Evolutionary conservation across 2,888 invertebrate species (phyloP), one percentile per base, ranked within the genome.

Genomic region (Apodemia duryi): DNA sequence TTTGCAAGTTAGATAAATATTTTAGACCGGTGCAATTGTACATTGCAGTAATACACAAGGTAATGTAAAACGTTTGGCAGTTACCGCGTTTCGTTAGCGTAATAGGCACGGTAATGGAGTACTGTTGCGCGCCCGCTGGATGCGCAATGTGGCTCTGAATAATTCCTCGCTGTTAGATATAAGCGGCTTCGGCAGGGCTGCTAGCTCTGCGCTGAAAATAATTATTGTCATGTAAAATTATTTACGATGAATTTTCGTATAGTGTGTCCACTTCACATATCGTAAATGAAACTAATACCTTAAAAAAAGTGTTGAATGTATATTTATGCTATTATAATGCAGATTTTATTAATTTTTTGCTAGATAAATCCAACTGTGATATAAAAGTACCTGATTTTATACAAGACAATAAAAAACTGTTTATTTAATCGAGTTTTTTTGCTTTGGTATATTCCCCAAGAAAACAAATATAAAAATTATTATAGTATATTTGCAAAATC

Each of bases 341-440:
- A 43, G 11, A 11, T 11, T 43, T 4, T 43, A 43, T 6, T 43
- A 6, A 43, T 3, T 11, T 10, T 43, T 43, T 43, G 11, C 10
- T 11, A 43, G 11, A 3, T 11, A 43, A 43, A 43, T 43, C 43
- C 3, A 68, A 62, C 72, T 79, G 77, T 78, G 74, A 79, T 78
- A 70, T 62, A 63, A 61, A 46, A 66, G 69, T 68, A 72, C 74
- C 73, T 75, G 74, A 74, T 73, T 60, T 65, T 49, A 61, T 67
- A 69, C 64, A 10, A 64, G 57, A 63, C 54, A 71, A 72, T 70
- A 70, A 75, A 69, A 71, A 70, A 66, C 70, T 70, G 64, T 71
- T 66, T 72, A 72, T 70, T 38, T 68, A 68, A 71, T 70, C 62
- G 68, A 72, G 75, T 79, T 79, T 38, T 72, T 74, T 80, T 79